Base-by-base conservation (phyloP, 1,140 invertebrate species). In the Eumaeus atala region DNA sequence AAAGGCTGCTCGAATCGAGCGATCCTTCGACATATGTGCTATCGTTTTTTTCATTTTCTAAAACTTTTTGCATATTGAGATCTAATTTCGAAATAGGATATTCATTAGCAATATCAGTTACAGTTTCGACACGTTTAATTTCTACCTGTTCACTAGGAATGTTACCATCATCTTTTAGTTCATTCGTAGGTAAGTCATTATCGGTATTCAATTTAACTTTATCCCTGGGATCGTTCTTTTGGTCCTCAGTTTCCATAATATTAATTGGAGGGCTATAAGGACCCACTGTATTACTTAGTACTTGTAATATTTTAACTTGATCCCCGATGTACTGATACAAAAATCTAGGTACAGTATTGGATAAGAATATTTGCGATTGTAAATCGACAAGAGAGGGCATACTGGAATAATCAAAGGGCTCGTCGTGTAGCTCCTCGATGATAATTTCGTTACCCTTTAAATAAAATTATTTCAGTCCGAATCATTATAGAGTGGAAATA, bases 381-480 rank as follows among this genome's bases (percentile, higher is more conserved):
- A 74, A 56, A 62, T 77, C 73, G 42, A 85, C 59, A 44, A 87
- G 72, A 59, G 78, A 68, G 60, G 82, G 81, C 76, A 82, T 83
- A 76, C 77, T 78, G 56, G 77, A 58, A 78, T 75, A 82, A 68
- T 75, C 77, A 72, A 78, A 71, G 62, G 47, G 70, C 75, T 86
- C 75, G 66, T 86, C 84, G 50, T 80, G 76, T 67, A 86, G 72
- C 76, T 88, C 86, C 77, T 87, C 87, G 75, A 85, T 84, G 77
- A 83, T 77, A 50, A 87, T 76, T 77, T 87, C 81, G 69, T 68
- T 70, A 71, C 83, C 87, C 87, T 88, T 88, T 83, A 88, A 88
- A 87, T 77, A 84, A 80, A 88, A 87, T 78, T 71, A 66, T 59
- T 72, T 77, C 73, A 74, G 71, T 83, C 74, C 79, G 73, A 61